Evolutionary conservation across 2,113 vertebrate species (phyloP), one percentile per base, ranked within the genome.

Genomic region (Hymenochirus boettgeri): DNA sequence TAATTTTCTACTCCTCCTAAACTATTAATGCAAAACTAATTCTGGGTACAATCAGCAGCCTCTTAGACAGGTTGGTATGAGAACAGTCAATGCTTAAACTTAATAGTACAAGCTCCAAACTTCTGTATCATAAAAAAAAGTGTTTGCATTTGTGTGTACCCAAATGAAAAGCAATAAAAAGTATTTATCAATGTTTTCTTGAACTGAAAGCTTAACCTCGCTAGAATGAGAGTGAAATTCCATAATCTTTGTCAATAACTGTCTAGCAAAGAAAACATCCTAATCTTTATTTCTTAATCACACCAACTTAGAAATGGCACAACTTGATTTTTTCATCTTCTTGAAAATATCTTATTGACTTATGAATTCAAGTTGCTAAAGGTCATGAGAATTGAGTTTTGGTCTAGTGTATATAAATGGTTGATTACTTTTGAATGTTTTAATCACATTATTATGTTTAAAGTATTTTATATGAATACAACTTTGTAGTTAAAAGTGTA

Each of bases 1-100:
- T 81, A 73, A 77, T 64, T 29, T 27, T 45, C 23, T 48, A 75
- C 61, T 88, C 61, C 72, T 81, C 47, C 78, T 86, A 81, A 87
- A 87, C 86, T 82, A 79, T 46, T 75, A 83, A 85, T 85, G 83
- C 85, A 87, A 85, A 89, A 86, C 81, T 77, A 81, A 88, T 85
- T 84, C 83, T 69, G 75, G 77, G 71, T 73, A 77, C 72, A 88
- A 89, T 89, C 83, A 88, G 79, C 77, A 82, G 77, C 82, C 78
- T 77, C 77, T 73, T 79, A 74, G 81, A 80, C 77, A 79, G 31
- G 85, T 87, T 87, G 75, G 73, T 80, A 85, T 84, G 73, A 85
- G 52, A 88, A 89, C 84, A 53, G 3, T 13, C 72, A 76, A 86
- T 73, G 80, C 76, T 75, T 76, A 77, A 85, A 81, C 82, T 80